These are phyloP conservation scores for Chiridota heheva DNA, from an alignment of 35 echinoderm and acorn worm species.

Conservation along the genomic window DNA sequence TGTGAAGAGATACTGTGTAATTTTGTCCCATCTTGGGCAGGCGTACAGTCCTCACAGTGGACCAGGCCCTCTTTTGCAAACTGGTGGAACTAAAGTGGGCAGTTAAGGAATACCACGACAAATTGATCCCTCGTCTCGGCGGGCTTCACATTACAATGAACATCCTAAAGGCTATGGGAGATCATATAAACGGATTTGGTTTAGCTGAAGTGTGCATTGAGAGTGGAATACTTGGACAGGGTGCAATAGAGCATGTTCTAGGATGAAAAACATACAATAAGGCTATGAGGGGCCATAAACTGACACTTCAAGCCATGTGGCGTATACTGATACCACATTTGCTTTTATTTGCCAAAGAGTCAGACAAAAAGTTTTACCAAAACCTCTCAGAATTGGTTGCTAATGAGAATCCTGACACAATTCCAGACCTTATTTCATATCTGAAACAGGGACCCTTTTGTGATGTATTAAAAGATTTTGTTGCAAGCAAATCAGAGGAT, in stretches of 20 bases:
- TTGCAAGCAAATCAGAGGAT: conserved; percentile 13
- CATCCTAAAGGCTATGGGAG: conserved; percentile 49
- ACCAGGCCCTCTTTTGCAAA: conserved; percentile 48
- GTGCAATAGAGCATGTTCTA: conserved; percentile 24
- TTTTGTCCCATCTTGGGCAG: no score
- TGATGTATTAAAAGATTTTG: background rate
- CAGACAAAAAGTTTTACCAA: conserved; percentile 1
- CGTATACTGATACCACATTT: conserved; percentile 37
- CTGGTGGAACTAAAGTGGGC: conserved; percentile 69
- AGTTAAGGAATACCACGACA: conserved; percentile 15
- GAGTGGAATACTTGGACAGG: conserved; percentile 15
- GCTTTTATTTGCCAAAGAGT: background rate
- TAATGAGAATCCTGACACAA: background rate
- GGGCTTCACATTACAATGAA: conserved; percentile 66
- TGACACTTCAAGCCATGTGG: conserved; percentile 64
- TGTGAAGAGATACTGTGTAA: no score
- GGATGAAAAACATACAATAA: conserved; percentile 41
- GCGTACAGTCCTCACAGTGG: no score
- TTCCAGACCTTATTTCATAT: background rate
- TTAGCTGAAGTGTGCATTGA: conserved; percentile 44
- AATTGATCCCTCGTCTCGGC: conserved; percentile 48
- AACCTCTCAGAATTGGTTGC: background rate
- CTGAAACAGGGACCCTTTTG: background rate
- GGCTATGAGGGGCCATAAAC: conserved; percentile 52
- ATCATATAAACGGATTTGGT: conserved; percentile 49